A percentile compares a stretch with the other conserved stretches of the same genome.
phyloP scores from a whole-genome alignment of 2,888 invertebrate species.

The Drosophila meridiana region DNA sequence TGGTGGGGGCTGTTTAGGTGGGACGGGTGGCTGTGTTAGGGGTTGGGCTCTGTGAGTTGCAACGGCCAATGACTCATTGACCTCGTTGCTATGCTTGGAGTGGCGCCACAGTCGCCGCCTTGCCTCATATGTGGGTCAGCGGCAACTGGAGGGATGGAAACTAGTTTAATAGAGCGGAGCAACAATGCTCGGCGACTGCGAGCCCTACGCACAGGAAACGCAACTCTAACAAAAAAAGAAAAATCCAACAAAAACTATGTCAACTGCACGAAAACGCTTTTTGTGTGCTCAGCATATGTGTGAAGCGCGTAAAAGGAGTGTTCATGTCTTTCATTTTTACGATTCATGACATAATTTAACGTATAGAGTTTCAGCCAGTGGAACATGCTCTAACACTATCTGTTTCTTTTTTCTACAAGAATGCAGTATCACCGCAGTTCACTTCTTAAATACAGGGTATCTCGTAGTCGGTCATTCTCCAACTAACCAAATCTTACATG shows the following conservation, averaged over 20 bases:
- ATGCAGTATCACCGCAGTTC: no score
- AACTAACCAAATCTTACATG: not conserved
- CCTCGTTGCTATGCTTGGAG: conserved; percentile 57
- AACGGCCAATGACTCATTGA: conserved; percentile 78
- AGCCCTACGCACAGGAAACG: conserved; percentile 20
- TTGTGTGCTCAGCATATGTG: not conserved
- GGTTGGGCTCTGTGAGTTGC: conserved; percentile 11
- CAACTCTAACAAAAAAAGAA: conserved; percentile 7
- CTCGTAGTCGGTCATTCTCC: not conserved
- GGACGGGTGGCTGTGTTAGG: not conserved
- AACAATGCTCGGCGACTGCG: conserved; percentile 40
- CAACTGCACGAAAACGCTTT: conserved; percentile 28
- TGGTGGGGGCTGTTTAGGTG: not conserved
- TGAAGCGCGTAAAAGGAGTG: not conserved
- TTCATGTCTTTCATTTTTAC: not conserved
- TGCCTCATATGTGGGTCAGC: conserved; percentile 53
- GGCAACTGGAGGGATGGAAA: conserved; percentile 17
- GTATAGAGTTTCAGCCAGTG: no score
- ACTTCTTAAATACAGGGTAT: not conserved
- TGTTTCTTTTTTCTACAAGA: no score
- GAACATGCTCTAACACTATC: no score
- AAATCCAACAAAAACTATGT: conserved; percentile 26
- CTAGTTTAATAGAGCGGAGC: conserved; percentile 47
- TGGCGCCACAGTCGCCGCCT: conserved; percentile 30
- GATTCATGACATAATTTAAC: no score